Evolutionary conservation across 2,113 vertebrate genomes (phyloP).

Genomic region (Aspiorhynchus laticeps): DNA sequence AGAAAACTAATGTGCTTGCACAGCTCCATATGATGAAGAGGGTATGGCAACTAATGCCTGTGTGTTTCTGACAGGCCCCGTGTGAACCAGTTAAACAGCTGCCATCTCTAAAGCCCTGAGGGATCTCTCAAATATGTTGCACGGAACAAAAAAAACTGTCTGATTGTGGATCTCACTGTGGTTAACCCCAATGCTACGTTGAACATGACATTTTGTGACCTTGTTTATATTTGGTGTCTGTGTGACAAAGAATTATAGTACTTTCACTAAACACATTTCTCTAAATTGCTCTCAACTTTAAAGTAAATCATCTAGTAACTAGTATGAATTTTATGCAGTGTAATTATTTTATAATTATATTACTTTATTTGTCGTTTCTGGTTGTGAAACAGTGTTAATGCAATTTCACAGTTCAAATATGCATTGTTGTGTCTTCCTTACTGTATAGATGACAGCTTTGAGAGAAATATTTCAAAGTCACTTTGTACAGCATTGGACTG

Average conservation of each 20-base stretch:
- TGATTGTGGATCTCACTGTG: slow-evolving; percentile 1
- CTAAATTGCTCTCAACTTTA: not conserved
- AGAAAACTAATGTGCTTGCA: slow-evolving; percentile 72
- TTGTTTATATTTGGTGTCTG: slow-evolving; percentile 15
- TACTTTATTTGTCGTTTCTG: not conserved
- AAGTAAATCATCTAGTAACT: not conserved
- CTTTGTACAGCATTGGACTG: too few relatives aligned
- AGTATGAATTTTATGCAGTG: not conserved
- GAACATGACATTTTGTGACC: not conserved
- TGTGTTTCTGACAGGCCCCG: slow-evolving; percentile 67
- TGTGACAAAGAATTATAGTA: not conserved
- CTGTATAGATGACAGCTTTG: not conserved
- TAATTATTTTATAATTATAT: not conserved
- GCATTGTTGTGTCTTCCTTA: not conserved
- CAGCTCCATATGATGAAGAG: slow-evolving; percentile 64
- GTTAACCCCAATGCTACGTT: not conserved
- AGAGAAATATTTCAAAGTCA: not conserved
- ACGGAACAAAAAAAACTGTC: slow-evolving; percentile 10
- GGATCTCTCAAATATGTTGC: slow-evolving; percentile 41
- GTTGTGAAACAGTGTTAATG: not conserved
- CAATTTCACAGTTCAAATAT: not conserved
- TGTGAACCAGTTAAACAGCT: slow-evolving; percentile 74
- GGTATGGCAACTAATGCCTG: slow-evolving; percentile 62
- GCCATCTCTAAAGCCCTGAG: slow-evolving; percentile 72
- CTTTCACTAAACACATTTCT: not conserved